Percentiles rank a stretch among this genome's conserved stretches.
These are phyloP conservation scores for Charanyca ferruginea DNA, from an alignment of 2,888 invertebrate genomes.

Conservation along the genomic window DNA sequence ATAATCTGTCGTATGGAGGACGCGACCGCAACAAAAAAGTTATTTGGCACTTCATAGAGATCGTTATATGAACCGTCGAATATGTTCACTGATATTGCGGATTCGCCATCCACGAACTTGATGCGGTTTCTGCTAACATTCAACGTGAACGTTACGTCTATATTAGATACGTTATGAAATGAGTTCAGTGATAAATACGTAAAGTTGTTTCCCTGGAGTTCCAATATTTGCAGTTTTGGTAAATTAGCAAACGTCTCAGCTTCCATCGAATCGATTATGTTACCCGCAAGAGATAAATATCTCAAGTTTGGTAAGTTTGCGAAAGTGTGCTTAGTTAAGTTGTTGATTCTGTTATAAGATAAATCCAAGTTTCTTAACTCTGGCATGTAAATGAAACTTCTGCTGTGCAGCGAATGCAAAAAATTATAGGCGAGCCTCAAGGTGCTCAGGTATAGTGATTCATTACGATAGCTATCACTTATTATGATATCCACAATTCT, in stretches of 20 bases:
- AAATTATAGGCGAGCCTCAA: slow-evolving; percentile 96
- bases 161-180: slow-evolving; percentile 93
- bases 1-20: slow-evolving; percentile 93
- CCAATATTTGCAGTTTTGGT: slow-evolving; percentile 94
- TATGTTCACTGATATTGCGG: slow-evolving; percentile 92
- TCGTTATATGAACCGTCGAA: slow-evolving; percentile 94
- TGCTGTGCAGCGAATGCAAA: slow-evolving; percentile 92
- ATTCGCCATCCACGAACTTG: slow-evolving; percentile 85
- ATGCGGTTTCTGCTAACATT: slow-evolving; percentile 95
- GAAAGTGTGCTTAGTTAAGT: slow-evolving; percentile 94
- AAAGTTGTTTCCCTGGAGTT: slow-evolving; percentile 95
- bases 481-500: slow-evolving; percentile 93
- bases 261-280: slow-evolving; percentile 94
- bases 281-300: slow-evolving; percentile 96
- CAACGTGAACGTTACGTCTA: slow-evolving; percentile 93
- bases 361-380: slow-evolving; percentile 95
- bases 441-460: slow-evolving; percentile 94
- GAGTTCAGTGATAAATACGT: slow-evolving; percentile 93
- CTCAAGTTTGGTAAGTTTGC: slow-evolving; percentile 94
- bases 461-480: slow-evolving; percentile 93
- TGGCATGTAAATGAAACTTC: slow-evolving; percentile 94
- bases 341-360: slow-evolving; percentile 94
- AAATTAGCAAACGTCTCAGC: slow-evolving; percentile 94
- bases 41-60: slow-evolving; percentile 92
- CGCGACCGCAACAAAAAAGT: slow-evolving; percentile 92